These are phyloP conservation scores for Rhinoderma darwinii DNA, from an alignment of 2,113 vertebrate species.

Conservation along the genomic window DNA sequence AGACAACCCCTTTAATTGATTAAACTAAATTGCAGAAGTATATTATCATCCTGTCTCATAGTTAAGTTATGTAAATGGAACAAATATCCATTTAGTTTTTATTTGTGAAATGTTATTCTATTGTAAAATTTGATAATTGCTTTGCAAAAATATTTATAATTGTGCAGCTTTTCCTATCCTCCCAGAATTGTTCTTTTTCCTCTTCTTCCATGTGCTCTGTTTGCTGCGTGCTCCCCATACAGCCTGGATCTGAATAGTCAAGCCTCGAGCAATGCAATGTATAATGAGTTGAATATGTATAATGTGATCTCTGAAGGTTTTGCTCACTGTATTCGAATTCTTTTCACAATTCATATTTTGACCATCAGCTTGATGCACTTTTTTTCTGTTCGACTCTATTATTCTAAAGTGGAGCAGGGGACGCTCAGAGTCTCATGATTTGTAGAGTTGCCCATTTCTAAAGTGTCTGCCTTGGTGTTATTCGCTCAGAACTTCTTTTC, in stretches of 20 bases:
- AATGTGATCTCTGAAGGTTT: not conserved
- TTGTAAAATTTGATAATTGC: too few relatives aligned
- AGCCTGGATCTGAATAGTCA: not conserved
- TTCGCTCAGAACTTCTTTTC: constrained; percentile 25
- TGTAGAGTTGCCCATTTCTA: constrained; percentile 22
- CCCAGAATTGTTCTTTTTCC: not conserved
- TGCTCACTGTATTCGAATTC: not conserved
- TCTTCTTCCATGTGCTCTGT: not conserved
- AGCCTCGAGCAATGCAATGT: not conserved
- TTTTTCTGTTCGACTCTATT: not conserved
- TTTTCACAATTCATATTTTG: constrained; percentile 27
- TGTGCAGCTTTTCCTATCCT: not conserved
- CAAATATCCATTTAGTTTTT: too few relatives aligned
- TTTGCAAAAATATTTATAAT: too few relatives aligned
- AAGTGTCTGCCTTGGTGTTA: constrained; percentile 35
- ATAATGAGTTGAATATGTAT: not conserved
- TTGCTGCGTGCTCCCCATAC: not conserved
- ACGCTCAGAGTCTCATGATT: not conserved
- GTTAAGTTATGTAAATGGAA: too few relatives aligned
- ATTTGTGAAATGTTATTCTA: too few relatives aligned
- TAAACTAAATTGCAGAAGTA: too few relatives aligned
- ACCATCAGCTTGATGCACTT: not conserved
- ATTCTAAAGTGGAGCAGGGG: not conserved
- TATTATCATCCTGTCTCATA: too few relatives aligned
- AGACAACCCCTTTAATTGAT: too few relatives aligned